Base-by-base conservation (phyloP, 2,797 vertebrate species). In the Gambusia yucatana region DNA sequence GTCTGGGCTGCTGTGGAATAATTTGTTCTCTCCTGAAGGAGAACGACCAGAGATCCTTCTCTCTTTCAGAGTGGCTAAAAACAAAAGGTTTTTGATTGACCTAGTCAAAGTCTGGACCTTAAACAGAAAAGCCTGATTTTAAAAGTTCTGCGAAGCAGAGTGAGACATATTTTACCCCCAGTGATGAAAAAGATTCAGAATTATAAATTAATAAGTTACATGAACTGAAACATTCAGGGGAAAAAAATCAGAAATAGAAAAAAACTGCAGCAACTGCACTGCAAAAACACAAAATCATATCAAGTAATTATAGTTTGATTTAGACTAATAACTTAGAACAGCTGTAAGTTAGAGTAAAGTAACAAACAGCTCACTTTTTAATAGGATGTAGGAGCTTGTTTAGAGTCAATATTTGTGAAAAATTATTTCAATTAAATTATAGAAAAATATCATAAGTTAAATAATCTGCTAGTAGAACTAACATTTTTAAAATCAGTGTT, bases 71-170 rank as follows among this genome's bases (percentile, higher is more conserved):
- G 2, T 41, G 20, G 36, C 36, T 16, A 65, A 65, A 39, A 22
- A 65, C 33, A 22, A 20, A 13, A n/a, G 28, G 6, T 22, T 22
- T 65, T 39, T 36, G 63, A 67, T 25, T 67, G 36, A 36, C 9
- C 63, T 67, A 67, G 36, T 67, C 63, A 67, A 67, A 67, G 63
- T 41, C 22, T 13, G 65, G 39, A n/a, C 63, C 33, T 25, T 67
- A 39, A 67, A 22, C 17, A 25, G 36, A 43, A 41, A 69, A 69
- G 0, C 1, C 14, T 6, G 61, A n/a, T 69, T 43, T 43, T n/a
- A 43, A 25, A 39, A n/a, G 3, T 25, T 69, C 39, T 39, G 63
- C 36, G 3, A 63, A 65, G 17, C 57, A 61, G 6, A 63, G 6
- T 16, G 16, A 22, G 16, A 25, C 3, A 22, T 1, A 39, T 10